Percentiles rank a stretch among this genome's conserved stretches.
phyloP scores from a whole-genome alignment of 2,888 invertebrate genomes.

The Malacosoma neustria region DNA sequence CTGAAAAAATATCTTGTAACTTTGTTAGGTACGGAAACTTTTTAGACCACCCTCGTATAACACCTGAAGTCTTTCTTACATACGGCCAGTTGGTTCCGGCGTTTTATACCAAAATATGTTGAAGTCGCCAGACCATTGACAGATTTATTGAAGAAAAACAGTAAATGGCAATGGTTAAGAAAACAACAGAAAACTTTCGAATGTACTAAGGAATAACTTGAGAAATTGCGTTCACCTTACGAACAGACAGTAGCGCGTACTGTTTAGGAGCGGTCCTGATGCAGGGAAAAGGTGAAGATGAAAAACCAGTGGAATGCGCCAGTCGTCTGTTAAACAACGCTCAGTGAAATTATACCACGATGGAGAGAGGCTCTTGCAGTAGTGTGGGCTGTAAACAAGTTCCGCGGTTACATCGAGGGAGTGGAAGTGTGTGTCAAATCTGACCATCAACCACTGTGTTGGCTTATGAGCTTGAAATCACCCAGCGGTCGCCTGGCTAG shows the following conservation, averaged over 20 bases:
- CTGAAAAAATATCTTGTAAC: too few relatives aligned
- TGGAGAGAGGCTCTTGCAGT: conserved; percentile 13
- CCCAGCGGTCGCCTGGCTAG: conserved; percentile 11
- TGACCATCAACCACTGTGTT: conserved; percentile 13
- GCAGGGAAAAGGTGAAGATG: conserved; percentile 7
- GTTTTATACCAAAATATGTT: too few relatives aligned
- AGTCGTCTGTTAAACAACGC: conserved; percentile 16
- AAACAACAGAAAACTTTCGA: background rate
- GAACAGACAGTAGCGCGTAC: conserved; percentile 7
- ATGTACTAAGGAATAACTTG: background rate
- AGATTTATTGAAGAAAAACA: too few relatives aligned
- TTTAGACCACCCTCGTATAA: too few relatives aligned
- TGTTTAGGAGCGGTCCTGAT: conserved; percentile 10
- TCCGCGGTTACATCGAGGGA: conserved; percentile 18
- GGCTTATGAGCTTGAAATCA: conserved; percentile 8
- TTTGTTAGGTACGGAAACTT: too few relatives aligned
- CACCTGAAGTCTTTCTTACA: too few relatives aligned
- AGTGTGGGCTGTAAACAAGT: conserved; percentile 12
- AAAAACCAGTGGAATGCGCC: conserved; percentile 12
- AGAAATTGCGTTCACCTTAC: conserved; percentile 1
- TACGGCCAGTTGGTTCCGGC: too few relatives aligned
- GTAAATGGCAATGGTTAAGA: too few relatives aligned
- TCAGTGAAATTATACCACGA: conserved; percentile 36
- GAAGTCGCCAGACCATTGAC: too few relatives aligned
- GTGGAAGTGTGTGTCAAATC: conserved; percentile 6